Evolutionary conservation across 2,888 invertebrate species (phyloP).

Genomic region (Crocallis elinguaria): DNA sequence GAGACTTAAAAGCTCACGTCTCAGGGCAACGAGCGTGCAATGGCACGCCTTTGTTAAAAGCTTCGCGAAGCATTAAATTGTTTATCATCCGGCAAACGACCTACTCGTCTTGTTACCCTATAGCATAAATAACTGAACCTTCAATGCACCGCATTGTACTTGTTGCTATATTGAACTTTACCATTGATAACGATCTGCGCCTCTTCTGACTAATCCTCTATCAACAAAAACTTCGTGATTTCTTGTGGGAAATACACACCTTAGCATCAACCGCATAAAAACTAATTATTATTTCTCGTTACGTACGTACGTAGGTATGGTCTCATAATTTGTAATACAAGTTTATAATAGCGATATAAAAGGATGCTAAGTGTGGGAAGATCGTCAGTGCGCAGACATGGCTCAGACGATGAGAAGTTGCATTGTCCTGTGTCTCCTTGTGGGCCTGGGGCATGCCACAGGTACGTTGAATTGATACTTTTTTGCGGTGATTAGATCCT

Average conservation of each 20-base stretch:
- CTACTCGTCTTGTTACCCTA: too few relatives aligned
- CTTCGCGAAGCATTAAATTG: too few relatives aligned
- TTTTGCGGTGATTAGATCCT: background rate
- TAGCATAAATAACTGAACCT: background rate
- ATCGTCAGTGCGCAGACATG: slow-evolving; percentile 62
- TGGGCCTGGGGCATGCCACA: slow-evolving; percentile 49
- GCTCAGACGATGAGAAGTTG: slow-evolving; percentile 53
- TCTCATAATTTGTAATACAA: slow-evolving; percentile 58
- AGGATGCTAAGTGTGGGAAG: slow-evolving; percentile 55
- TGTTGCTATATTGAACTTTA: slow-evolving; percentile 21
- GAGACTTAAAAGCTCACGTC: too few relatives aligned
- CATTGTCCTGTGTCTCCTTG: slow-evolving; percentile 49
- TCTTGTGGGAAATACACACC: slow-evolving; percentile 35
- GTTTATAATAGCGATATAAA: slow-evolving; percentile 69
- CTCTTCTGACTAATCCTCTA: slow-evolving; percentile 44
- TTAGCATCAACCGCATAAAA: slow-evolving; percentile 35
- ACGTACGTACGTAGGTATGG: slow-evolving; percentile 49
- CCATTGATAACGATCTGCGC: slow-evolving; percentile 23
- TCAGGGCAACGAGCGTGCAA: too few relatives aligned
- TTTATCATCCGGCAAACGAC: too few relatives aligned
- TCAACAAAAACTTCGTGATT: slow-evolving; percentile 39
- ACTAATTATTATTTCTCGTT: slow-evolving; percentile 59
- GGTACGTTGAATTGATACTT: slow-evolving; percentile 43
- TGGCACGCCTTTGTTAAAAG: too few relatives aligned
- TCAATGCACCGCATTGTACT: background rate